phyloP scores from a whole-genome alignment of 23 tunicate species.

The Diplosoma virens region DNA sequence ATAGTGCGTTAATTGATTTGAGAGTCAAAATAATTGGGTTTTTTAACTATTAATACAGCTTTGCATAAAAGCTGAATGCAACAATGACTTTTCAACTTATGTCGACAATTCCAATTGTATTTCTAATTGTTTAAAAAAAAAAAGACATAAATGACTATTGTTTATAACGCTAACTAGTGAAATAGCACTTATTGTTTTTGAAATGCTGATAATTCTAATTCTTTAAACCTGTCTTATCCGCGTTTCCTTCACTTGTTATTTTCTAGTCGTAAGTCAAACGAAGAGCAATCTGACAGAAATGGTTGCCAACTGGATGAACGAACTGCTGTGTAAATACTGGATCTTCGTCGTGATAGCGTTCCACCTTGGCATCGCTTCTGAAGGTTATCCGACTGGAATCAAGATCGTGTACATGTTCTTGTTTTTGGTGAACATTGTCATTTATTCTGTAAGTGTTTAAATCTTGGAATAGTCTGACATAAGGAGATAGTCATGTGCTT shows the following conservation, averaged over 20 bases:
- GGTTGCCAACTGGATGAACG: conserved; percentile 30
- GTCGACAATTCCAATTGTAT: too few species aligned
- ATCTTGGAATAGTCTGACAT: too few species aligned
- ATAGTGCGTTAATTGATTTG: too few species aligned
- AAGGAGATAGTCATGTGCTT: too few species aligned
- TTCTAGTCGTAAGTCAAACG: background rate
- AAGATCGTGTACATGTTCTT: conserved; percentile 78
- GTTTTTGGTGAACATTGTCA: conserved; percentile 37
- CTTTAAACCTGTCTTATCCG: background rate
- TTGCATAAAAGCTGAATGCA: too few species aligned
- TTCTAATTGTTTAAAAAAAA: too few species aligned
- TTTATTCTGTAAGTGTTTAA: conserved; percentile 39
- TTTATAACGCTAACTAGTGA: too few species aligned
- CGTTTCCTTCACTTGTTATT: background rate
- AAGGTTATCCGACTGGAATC: conserved; percentile 83
- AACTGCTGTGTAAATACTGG: conserved; percentile 78
- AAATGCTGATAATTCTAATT: background rate
- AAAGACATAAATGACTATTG: too few species aligned
- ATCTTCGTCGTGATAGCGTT: conserved; percentile 81
- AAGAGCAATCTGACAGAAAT: conserved; percentile 8
- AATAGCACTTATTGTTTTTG: too few species aligned
- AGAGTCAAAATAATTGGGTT: too few species aligned
- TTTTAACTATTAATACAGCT: too few species aligned
- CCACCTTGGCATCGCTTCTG: conserved; percentile 65
- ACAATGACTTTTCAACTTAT: too few species aligned